phyloP scores from a whole-genome alignment of 2,797 vertebrate species.

The Sitta carolinensis region DNA sequence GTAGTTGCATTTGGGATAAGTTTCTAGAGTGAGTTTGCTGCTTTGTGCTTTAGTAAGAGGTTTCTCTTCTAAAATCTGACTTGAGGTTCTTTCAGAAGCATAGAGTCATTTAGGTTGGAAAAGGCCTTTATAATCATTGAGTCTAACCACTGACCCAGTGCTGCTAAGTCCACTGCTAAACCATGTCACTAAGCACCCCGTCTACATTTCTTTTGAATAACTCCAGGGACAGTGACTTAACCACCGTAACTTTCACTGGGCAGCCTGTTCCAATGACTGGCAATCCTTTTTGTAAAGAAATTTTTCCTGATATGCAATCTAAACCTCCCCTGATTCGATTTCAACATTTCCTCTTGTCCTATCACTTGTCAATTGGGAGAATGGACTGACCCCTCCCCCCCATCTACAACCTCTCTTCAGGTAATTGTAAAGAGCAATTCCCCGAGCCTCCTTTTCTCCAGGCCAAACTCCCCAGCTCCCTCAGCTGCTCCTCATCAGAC shows the following conservation, averaged over 20 bases:
- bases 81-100: neutral
- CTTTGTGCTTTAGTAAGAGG: neutral
- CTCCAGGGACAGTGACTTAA: neutral
- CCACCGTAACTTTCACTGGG: neutral
- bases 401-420: neutral
- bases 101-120: neutral
- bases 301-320: neutral
- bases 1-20: neutral
- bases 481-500: neutral
- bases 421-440: neutral
- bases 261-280: neutral
- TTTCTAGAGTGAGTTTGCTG: neutral
- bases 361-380: neutral
- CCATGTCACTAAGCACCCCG: neutral
- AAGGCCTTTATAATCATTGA: neutral
- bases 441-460: neutral
- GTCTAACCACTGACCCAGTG: neutral
- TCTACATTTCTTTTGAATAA: neutral
- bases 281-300: neutral
- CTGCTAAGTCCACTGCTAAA: neutral
- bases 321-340: neutral
- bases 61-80: neutral
- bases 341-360: neutral
- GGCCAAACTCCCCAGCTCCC: rapidly evolving
- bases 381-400: rapidly evolving